Conservation (phyloP, 2,888 invertebrate species). For the Temnothorax unifasciatus region DNA sequence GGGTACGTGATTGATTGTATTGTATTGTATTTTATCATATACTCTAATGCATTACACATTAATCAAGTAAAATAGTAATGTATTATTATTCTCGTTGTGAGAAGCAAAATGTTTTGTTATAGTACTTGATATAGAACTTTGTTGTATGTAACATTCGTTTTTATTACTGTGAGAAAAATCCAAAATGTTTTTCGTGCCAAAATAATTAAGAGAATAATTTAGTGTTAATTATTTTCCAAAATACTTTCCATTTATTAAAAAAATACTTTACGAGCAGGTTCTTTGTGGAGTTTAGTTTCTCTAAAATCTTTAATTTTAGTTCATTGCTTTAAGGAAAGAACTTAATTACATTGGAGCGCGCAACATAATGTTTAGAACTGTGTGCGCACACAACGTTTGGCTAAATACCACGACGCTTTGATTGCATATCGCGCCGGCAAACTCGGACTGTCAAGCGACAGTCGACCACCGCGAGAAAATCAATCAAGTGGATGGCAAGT, state of each 20-base stretch:
- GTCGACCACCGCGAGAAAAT: conserved; percentile 59
- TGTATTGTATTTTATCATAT: not conserved
- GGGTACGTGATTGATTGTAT: not conserved
- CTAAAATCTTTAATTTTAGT: not conserved
- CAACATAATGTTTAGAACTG: conserved; percentile 11
- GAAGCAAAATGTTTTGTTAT: not conserved
- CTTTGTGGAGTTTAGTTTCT: not conserved
- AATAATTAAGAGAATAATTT: not conserved
- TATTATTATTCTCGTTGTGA: not conserved
- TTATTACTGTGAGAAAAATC: not conserved
- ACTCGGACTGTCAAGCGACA: not conserved
- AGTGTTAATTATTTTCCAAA: not conserved
- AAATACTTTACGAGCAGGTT: not conserved
- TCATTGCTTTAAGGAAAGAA: not conserved
- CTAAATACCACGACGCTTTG: not conserved
- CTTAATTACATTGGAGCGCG: not conserved
- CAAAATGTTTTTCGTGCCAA: not conserved
- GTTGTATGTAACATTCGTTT: not conserved
- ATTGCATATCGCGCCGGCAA: not conserved
- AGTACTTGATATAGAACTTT: not conserved
- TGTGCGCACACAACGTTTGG: not conserved
- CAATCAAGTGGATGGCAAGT: conserved; percentile 44
- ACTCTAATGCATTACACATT: not conserved
- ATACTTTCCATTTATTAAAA: not conserved
- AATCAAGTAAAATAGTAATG: not conserved